Base-by-base conservation (phyloP, 2,113 vertebrate genomes). In the Zonotrichia leucophrys region DNA sequence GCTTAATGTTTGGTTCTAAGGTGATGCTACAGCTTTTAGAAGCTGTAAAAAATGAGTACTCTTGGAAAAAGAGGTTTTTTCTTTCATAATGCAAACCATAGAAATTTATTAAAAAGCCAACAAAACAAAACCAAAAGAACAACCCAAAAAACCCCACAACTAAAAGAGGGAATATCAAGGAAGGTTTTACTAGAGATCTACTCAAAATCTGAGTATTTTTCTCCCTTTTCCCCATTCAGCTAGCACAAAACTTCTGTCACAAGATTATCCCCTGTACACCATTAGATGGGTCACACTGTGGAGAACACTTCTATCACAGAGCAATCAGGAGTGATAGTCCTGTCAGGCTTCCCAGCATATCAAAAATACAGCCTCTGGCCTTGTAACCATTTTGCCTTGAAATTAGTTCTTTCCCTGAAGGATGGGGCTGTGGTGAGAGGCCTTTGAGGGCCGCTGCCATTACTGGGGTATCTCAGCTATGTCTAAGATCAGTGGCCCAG, bases 291-390 rank as follows among this genome's bases (percentile, higher is more conserved):
- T 80, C 17, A 62, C 7, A 7, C 33, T 21, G n/a, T 3, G 25
- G 28, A 15, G 42, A 72, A 28, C 7, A 19, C 8, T 42, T 44
- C 4, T 28, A 46, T 3, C 73, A 37, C 44, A 60, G 39, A 62
- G 15, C 49, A 39, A 1, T n/a, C 5, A 2, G 18, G 30, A 47
- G 7, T 7, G 21, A 13, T 15, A 7, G 10, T 46, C 0, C 0
- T n/a, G 52, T 67, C 22, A 13, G 5, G 8, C 22, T 55, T 76
- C 25, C 30, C 18, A 47, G 16, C 33, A 27, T 30, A n/a, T 18
- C 21, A 58, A 19, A 53, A 56, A 73, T 11, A 2, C 46, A 52
- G 21, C 17, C 33, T 27, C 44, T 56, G 33, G 53, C 69, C 44
- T 41, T 66, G 15, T 28, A 60, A 46, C 18, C 4, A 8, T 30